Percentiles rank a stretch among this genome's conserved stretches.
phyloP scores from a whole-genome alignment of 64 coral and sea anemone species.

The Cladopsammia gracilis region DNA sequence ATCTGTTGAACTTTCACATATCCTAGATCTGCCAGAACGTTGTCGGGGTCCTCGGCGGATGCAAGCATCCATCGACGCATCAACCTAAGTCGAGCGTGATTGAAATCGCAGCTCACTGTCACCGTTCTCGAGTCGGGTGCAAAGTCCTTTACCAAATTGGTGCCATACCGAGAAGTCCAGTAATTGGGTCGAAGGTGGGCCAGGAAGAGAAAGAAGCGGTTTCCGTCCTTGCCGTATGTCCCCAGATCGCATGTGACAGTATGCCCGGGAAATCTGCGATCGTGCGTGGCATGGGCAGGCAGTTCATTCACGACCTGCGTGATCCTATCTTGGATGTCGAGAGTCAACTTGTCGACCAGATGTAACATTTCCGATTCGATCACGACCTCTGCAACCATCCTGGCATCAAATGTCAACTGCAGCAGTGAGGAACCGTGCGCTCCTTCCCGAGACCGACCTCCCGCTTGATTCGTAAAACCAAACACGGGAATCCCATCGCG shows the following conservation, averaged over 20 bases:
- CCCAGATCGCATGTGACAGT: neutral
- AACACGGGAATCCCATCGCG: neutral
- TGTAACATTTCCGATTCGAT: neutral
- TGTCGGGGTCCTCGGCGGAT: neutral
- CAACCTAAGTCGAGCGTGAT: neutral
- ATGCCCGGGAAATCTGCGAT: neutral
- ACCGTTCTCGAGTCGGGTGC: neutral
- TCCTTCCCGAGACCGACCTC: neutral
- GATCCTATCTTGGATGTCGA: neutral
- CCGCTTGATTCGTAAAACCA: neutral
- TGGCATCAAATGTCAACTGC: neutral
- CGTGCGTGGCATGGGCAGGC: neutral
- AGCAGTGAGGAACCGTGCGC: neutral
- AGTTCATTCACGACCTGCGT: neutral
- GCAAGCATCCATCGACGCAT: neutral
- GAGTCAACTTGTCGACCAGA: neutral
- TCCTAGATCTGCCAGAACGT: neutral
- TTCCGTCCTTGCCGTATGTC: neutral
- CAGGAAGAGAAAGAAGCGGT: neutral
- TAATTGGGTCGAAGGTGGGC: neutral
- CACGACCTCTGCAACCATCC: neutral
- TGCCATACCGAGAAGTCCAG: neutral
- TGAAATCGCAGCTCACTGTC: neutral
- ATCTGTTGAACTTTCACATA: neutral
- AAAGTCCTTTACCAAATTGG: neutral